Conservation (phyloP, 2,888 invertebrate species). For the Mythimna pallens region DNA sequence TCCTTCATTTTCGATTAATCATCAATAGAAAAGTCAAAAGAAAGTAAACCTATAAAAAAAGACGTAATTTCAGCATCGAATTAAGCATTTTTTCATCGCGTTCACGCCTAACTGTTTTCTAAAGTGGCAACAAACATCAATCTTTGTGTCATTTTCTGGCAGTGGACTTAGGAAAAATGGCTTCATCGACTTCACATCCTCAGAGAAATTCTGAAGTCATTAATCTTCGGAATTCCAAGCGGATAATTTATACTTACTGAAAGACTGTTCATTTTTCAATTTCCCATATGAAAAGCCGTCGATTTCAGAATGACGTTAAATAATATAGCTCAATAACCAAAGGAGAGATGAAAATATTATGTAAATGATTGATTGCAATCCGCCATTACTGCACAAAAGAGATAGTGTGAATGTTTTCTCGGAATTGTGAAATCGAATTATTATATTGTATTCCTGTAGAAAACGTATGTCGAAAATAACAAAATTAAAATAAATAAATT, state of each 20-base stretch:
- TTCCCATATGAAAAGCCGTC: constrained; percentile 62
- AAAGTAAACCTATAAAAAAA: constrained; percentile 2
- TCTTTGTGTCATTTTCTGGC: constrained; percentile 86
- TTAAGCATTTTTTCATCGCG: constrained; percentile 63
- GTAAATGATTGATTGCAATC: constrained; percentile 27
- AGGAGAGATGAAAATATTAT: constrained; percentile 35
- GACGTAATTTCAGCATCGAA: constrained; percentile 22
- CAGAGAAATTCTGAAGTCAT: constrained; percentile 82
- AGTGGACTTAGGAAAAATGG: constrained; percentile 85
- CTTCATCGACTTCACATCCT: constrained; percentile 85
- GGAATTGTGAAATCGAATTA: neutral
- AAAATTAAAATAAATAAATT: too few relatives aligned
- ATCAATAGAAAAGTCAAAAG: constrained; percentile 23
- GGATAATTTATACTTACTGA: constrained; percentile 79
- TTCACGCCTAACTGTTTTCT: constrained; percentile 72
- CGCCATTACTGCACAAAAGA: constrained; percentile 1
- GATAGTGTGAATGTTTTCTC: constrained; percentile 13
- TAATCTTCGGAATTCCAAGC: constrained; percentile 78
- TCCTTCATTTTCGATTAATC: constrained; percentile 8
- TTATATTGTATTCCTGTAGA: neutral
- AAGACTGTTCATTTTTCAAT: constrained; percentile 75
- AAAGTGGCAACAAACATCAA: constrained; percentile 77
- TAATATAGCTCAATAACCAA: constrained; percentile 37
- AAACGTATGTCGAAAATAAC: too few relatives aligned
- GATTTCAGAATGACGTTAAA: constrained; percentile 44